A percentile compares a stretch with the other conserved stretches of the same genome.
phyloP scores from a whole-genome alignment of 2,113 vertebrate genomes.

The Sisor rabdophorus region DNA sequence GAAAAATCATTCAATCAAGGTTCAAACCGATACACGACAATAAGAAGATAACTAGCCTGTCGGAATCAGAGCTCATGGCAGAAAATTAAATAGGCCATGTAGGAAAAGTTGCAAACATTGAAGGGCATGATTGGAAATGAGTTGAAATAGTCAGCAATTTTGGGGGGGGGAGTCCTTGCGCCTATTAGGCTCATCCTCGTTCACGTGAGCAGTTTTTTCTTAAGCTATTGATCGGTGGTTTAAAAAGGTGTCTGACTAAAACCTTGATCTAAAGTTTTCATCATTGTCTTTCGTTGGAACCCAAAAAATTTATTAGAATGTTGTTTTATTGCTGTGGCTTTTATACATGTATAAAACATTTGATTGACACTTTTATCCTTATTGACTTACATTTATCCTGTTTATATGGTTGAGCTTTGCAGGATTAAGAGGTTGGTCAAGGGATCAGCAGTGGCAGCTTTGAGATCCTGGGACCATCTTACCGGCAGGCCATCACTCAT shows the following conservation, averaged over 20 bases:
- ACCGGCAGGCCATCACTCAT: too few relatives aligned
- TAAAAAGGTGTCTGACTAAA: background rate
- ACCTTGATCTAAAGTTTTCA: background rate
- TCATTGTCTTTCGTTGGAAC: background rate
- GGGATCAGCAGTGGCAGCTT: too few relatives aligned
- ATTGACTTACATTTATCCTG: too few relatives aligned
- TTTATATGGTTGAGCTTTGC: too few relatives aligned
- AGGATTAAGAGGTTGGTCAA: too few relatives aligned
- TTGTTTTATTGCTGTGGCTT: too few relatives aligned
- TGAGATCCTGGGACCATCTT: too few relatives aligned
- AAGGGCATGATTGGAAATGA: conserved; percentile 9
- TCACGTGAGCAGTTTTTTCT: background rate
- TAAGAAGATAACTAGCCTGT: conserved; percentile 28
- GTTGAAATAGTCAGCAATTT: conserved; percentile 4
- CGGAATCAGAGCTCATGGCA: conserved; percentile 14
- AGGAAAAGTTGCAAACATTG: conserved; percentile 22
- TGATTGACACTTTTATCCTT: too few relatives aligned
- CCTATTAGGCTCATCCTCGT: background rate
- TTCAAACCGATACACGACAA: conserved; percentile 30
- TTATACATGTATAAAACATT: too few relatives aligned
- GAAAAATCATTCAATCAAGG: conserved; percentile 34
- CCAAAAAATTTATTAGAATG: too few relatives aligned
- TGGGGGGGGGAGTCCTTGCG: background rate
- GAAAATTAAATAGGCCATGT: conserved; percentile 26
- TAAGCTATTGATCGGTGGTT: background rate